Conservation (phyloP, 2,888 invertebrate species). For the Pandemis corylana region DNA sequence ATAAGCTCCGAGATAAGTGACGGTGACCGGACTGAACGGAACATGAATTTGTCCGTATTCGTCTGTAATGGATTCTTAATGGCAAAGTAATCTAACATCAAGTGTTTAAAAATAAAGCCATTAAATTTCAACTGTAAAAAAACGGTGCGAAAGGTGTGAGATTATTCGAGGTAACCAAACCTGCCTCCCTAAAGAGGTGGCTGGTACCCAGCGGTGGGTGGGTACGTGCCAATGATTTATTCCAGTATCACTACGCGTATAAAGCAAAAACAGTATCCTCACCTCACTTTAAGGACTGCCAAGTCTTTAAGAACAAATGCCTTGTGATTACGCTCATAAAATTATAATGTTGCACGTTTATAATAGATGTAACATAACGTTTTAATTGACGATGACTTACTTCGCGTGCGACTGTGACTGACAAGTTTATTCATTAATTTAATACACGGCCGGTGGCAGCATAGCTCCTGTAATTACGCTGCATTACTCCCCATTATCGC, state of each 20-base stretch:
- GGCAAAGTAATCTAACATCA: not conserved
- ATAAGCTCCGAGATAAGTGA: slow-evolving; percentile 16
- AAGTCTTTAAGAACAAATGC: not conserved
- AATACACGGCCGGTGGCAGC: slow-evolving; percentile 54
- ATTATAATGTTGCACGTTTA: slow-evolving; percentile 19
- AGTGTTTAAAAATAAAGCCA: not conserved
- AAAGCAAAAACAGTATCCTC: not conserved
- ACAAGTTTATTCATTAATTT: slow-evolving; percentile 69
- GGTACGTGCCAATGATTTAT: not conserved
- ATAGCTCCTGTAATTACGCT: slow-evolving; percentile 61
- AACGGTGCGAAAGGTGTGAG: not conserved
- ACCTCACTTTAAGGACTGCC: not conserved
- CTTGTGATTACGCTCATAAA: not conserved
- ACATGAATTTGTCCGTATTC: not conserved
- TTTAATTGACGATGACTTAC: slow-evolving; percentile 48
- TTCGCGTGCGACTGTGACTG: slow-evolving; percentile 52
- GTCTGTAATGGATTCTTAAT: slow-evolving; percentile 12
- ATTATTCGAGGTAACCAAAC: too few relatives aligned
- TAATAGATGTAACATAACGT: slow-evolving; percentile 21
- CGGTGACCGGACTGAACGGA: not conserved
- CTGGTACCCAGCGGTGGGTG: not conserved
- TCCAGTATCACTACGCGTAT: not conserved
- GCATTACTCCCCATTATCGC: slow-evolving; percentile 68
- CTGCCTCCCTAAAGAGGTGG: not conserved
- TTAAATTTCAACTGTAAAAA: not conserved